These are phyloP conservation scores for Hassar affinis DNA, from an alignment of 2,113 vertebrate species.

Conservation along the genomic window DNA sequence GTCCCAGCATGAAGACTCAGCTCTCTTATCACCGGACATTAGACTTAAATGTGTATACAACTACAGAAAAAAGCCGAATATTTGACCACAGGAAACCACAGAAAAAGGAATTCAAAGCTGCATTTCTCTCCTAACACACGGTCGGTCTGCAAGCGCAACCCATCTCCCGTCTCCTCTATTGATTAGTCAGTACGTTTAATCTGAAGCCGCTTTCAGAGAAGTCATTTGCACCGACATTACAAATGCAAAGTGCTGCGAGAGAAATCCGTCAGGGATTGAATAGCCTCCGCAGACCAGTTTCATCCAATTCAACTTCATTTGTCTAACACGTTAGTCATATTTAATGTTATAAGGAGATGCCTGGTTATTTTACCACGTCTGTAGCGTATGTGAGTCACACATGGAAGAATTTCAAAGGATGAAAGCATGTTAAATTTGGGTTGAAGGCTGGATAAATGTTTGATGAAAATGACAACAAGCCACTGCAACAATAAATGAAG, in stretches of 20 bases:
- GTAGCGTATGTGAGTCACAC: neutral
- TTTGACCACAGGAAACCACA: neutral
- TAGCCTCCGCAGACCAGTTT: neutral
- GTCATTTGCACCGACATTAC: neutral
- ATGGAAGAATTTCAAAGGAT: neutral
- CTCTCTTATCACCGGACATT: neutral
- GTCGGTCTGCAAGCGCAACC: neutral
- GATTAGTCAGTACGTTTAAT: neutral
- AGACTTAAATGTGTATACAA: neutral
- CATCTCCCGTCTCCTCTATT: neutral
- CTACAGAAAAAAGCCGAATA: neutral
- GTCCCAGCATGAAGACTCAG: neutral
- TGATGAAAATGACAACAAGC: neutral
- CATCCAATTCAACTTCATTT: slow-evolving; percentile 3
- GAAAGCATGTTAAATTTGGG: neutral
- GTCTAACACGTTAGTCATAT: neutral
- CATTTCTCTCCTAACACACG: neutral
- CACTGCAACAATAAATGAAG: neutral
- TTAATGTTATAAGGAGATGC: neutral
- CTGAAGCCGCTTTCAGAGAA: neutral
- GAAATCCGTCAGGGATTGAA: neutral
- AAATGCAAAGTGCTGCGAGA: neutral
- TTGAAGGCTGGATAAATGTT: neutral
- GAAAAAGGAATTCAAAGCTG: neutral
- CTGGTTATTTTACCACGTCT: neutral